Percentiles rank a stretch among this genome's conserved stretches.
Conservation (phyloP, 2,113 vertebrate genomes). For the Trematocara stigmaticum region DNA sequence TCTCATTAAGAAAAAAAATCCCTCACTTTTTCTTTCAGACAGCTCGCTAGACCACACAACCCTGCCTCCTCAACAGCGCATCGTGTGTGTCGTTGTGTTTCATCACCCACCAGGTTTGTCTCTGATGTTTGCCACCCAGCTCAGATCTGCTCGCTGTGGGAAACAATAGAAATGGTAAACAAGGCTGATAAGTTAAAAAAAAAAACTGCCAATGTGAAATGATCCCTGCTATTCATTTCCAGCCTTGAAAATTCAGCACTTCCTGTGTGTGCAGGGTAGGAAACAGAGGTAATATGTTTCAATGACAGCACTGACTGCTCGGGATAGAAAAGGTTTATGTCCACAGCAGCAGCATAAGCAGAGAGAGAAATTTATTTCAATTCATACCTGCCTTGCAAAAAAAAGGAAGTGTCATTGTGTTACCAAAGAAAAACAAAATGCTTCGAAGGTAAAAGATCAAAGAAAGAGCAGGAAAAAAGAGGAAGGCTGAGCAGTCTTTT, state of each 20-base stretch:
- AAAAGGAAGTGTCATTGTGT: slow-evolving; percentile 27
- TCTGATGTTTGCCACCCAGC: slow-evolving; percentile 15
- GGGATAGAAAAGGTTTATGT: slow-evolving; percentile 43
- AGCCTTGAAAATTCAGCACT: slow-evolving; percentile 18
- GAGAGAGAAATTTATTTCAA: slow-evolving; percentile 42
- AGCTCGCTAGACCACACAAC: background rate
- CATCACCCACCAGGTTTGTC: slow-evolving; percentile 26
- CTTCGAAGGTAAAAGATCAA: slow-evolving; percentile 40
- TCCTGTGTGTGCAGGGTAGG: slow-evolving; percentile 21
- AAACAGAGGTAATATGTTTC: slow-evolving; percentile 43
- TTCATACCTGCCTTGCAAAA: slow-evolving; percentile 16
- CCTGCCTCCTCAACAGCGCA: background rate
- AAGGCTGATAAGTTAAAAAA: slow-evolving; percentile 17
- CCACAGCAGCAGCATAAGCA: slow-evolving; percentile 2
- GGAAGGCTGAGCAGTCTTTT: slow-evolving; percentile 23
- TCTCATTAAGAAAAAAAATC: background rate
- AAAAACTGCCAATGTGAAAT: slow-evolving; percentile 9
- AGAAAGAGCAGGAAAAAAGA: slow-evolving; percentile 6
- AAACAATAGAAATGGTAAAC: slow-evolving; percentile 26
- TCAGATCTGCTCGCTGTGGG: slow-evolving; percentile 6
- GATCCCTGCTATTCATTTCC: slow-evolving; percentile 21
- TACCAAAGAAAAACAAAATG: slow-evolving; percentile 57
- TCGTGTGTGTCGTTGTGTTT: slow-evolving; percentile 38
- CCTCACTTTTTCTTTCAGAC: slow-evolving; percentile 3
- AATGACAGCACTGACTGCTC: slow-evolving; percentile 42